Evolutionary conservation across 92 coral and sea anemone genomes (phyloP).

Genomic region (Heteractis magnifica): DNA sequence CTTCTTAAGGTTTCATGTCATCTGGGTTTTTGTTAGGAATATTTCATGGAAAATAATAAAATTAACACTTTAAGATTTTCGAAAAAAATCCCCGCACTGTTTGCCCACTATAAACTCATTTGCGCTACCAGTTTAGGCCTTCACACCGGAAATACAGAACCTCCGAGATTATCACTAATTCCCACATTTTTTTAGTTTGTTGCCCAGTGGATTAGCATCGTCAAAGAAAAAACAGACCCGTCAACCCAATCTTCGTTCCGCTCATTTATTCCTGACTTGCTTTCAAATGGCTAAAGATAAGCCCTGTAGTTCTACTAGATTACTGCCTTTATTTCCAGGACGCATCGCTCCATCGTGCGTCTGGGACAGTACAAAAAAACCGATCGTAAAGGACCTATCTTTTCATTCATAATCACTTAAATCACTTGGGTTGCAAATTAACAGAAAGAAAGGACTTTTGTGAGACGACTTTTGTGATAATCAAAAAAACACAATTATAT

Average conservation of each 20-base stretch:
- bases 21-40: background rate
- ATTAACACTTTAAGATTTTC: background rate
- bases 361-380: background rate
- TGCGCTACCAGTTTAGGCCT: background rate
- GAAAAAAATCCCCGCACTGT: background rate
- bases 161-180: constrained; percentile 22
- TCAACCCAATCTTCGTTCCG: constrained; percentile 1
- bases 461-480: constrained; percentile 57
- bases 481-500: constrained; percentile 68
- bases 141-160: constrained; percentile 23
- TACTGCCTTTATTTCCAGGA: background rate
- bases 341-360: background rate
- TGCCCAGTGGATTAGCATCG: constrained; percentile 13
- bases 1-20: background rate
- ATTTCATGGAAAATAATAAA: constrained; percentile 1
- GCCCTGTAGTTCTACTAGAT: background rate
- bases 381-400: background rate
- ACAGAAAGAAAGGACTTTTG: constrained; percentile 65
- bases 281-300: constrained; percentile 3
- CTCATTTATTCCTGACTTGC: constrained; percentile 10
- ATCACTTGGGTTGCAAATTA: constrained; percentile 55
- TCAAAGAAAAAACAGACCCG: background rate
- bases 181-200: constrained; percentile 14
- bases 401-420: constrained; percentile 26
- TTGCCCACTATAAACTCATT: background rate